Percentiles rank a stretch among this genome's conserved stretches.
phyloP scores from a whole-genome alignment of 2,113 vertebrate species.

The Aegotheles bennettii region DNA sequence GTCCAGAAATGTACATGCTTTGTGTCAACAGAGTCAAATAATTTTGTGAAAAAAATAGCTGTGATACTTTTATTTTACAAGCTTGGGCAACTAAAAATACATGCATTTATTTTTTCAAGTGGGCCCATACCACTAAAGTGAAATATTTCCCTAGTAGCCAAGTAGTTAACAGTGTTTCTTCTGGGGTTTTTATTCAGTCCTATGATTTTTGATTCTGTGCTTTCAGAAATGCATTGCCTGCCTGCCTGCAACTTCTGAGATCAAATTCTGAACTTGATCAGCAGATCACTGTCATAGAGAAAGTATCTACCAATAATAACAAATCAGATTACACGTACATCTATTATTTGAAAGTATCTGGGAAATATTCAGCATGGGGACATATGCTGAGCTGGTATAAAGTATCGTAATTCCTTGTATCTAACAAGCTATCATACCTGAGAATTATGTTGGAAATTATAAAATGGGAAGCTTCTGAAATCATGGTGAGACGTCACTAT shows the following conservation, averaged over 20 bases:
- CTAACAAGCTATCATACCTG: neutral
- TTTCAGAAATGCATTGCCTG: constrained; percentile 45
- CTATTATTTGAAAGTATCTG: constrained; percentile 42
- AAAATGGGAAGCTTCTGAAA: neutral
- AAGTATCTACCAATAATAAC: constrained; percentile 34
- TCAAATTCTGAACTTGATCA: constrained; percentile 64
- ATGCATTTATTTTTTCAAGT: constrained; percentile 35
- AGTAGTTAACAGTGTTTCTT: neutral
- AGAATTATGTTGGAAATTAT: neutral
- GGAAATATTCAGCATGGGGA: neutral
- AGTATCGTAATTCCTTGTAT: neutral
- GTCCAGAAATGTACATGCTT: constrained; percentile 76
- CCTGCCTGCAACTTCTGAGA: constrained; percentile 39
- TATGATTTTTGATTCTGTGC: constrained; percentile 43
- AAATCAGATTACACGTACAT: constrained; percentile 3
- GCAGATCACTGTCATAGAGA: constrained; percentile 11
- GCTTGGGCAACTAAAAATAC: constrained; percentile 38
- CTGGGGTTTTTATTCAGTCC: neutral
- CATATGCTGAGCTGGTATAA: rapidly evolving
- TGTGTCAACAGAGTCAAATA: constrained; percentile 69
- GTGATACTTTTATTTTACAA: constrained; percentile 55
- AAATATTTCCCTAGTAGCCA: constrained; percentile 7
- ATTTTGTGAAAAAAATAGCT: constrained; percentile 66
- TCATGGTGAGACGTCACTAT: neutral
- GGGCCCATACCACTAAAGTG: neutral